A percentile compares a stretch with the other conserved stretches of the same genome.
phyloP scores from a whole-genome alignment of 2,113 vertebrate species.

The Grantiella picta region DNA sequence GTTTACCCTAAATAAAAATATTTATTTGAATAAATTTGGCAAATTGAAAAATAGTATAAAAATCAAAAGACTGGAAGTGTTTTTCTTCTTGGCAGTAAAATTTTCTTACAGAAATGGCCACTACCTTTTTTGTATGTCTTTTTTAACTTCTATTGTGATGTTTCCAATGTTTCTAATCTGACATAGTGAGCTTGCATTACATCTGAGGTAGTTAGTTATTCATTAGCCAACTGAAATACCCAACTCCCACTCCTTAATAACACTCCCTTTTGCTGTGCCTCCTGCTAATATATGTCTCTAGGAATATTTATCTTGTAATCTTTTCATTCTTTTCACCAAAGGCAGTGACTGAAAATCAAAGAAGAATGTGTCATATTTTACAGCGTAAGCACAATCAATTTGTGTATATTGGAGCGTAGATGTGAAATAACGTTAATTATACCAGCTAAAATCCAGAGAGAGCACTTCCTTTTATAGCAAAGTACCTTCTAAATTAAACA shows the following conservation, averaged over 20 bases:
- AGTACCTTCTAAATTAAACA: slow-evolving; percentile 66
- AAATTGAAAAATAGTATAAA: neutral
- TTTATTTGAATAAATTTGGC: neutral
- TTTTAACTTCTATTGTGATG: neutral
- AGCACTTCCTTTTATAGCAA: slow-evolving; percentile 64
- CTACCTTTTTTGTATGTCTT: neutral
- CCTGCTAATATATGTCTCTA: slow-evolving; percentile 3
- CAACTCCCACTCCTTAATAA: neutral
- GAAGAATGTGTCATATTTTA: slow-evolving; percentile 22
- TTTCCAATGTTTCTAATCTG: neutral
- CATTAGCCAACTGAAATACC: neutral
- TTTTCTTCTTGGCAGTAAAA: neutral
- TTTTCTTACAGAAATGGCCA: neutral
- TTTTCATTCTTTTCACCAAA: slow-evolving; percentile 31
- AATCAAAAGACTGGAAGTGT: neutral
- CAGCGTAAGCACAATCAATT: slow-evolving; percentile 43
- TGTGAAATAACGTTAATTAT: slow-evolving; percentile 56
- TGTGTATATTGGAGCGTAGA: slow-evolving; percentile 49
- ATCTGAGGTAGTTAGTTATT: neutral
- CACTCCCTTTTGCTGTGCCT: neutral
- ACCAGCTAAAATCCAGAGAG: slow-evolving; percentile 44
- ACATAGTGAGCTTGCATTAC: neutral
- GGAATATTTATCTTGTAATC: slow-evolving; percentile 44
- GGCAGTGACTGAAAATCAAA: slow-evolving; percentile 29
- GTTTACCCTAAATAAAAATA: neutral